These are phyloP conservation scores for Hyaena hyaena DNA, from an alignment of 2,113 vertebrate genomes.

Conservation along the genomic window DNA sequence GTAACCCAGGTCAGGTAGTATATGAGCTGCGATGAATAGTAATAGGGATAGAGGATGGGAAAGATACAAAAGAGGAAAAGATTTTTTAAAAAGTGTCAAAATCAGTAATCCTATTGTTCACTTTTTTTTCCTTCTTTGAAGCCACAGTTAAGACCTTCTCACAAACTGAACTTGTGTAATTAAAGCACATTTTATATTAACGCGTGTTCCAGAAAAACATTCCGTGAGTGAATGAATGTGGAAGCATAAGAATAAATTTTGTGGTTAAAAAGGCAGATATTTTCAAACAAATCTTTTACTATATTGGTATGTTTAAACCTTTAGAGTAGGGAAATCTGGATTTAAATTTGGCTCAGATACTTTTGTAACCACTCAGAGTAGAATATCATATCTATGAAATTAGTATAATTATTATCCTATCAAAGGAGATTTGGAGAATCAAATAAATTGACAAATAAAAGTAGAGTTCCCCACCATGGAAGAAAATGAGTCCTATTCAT, in stretches of 20 bases:
- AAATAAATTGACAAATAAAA: background rate
- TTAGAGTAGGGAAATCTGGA: background rate
- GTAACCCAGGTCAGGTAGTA: background rate
- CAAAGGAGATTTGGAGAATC: background rate
- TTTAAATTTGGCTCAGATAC: background rate
- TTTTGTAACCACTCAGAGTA: background rate
- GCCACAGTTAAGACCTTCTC: background rate
- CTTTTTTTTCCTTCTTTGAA: background rate
- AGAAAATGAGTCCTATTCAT: background rate
- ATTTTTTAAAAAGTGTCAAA: background rate
- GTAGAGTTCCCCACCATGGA: background rate
- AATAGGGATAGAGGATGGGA: background rate
- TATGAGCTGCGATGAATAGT: background rate
- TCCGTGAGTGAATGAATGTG: background rate
- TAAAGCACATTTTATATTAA: conserved; percentile 4
- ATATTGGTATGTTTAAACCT: background rate
- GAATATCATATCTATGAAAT: background rate
- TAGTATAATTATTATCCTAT: conserved; percentile 25
- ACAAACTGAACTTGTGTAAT: background rate
- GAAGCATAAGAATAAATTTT: background rate
- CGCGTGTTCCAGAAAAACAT: background rate
- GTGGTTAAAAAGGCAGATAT: background rate
- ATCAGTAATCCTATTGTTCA: background rate
- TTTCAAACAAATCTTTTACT: conserved; percentile 27
- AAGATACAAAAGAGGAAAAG: background rate